phyloP scores from a whole-genome alignment of 1,140 invertebrate species.

The Hestina assimilis region DNA sequence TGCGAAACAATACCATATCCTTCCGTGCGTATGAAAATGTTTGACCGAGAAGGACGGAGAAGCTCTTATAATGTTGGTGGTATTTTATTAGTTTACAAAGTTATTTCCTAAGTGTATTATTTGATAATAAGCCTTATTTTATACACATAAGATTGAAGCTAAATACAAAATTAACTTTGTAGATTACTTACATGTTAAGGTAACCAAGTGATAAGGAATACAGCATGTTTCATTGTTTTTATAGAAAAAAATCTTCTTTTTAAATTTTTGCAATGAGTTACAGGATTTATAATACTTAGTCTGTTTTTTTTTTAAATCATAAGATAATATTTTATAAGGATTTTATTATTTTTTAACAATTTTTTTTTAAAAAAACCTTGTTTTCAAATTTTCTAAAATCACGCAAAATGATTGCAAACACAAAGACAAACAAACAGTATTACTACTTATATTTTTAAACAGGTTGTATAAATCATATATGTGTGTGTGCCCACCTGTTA shows the following conservation, averaged over 20 bases:
- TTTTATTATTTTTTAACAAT: background rate
- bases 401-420: no score
- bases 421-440: no score
- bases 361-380: no score
- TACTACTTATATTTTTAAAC: background rate
- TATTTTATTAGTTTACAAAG: conserved; percentile 8
- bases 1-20: conserved; percentile 26
- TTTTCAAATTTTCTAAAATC: no score
- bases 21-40: conserved; percentile 2
- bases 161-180: conserved; percentile 28
- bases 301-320: no score
- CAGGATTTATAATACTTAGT: no score
- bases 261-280: no score
- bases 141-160: conserved; percentile 6
- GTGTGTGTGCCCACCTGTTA: conserved; percentile 49
- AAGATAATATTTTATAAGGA: no score
- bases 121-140: conserved; percentile 26
- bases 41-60: conserved; percentile 16
- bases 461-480: conserved; percentile 18
- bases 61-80: conserved; percentile 39
- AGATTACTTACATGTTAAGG: conserved; percentile 49
- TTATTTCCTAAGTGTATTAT: conserved; percentile 11
- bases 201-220: conserved; percentile 54
- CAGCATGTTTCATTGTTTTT: conserved; percentile 33
- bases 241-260: no score